Conservation (phyloP, 2,888 invertebrate species). For the Melieria crassipennis region DNA sequence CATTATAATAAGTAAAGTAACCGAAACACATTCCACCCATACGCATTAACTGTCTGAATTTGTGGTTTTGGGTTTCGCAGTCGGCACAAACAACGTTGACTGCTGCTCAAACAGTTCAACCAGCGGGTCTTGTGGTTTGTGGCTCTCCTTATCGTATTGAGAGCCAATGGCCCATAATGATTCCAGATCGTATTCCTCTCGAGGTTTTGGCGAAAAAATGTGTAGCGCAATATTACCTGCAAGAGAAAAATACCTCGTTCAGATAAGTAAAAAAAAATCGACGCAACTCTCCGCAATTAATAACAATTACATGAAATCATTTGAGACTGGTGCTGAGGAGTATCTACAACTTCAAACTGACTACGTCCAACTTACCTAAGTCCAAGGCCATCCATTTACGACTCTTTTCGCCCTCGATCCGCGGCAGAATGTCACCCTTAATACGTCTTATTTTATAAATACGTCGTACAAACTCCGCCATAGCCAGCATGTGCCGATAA, state of each 20-base stretch:
- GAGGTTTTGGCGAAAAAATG: constrained; percentile 77
- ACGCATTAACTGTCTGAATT: no score
- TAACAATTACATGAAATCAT: neutral
- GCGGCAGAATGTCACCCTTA: constrained; percentile 74
- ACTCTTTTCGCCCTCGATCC: constrained; percentile 79
- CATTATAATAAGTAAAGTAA: neutral
- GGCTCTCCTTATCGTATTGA: constrained; percentile 78
- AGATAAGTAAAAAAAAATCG: neutral
- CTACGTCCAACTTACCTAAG: constrained; percentile 71
- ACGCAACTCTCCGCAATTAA: no score
- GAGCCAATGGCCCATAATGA: constrained; percentile 89
- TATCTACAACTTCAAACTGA: neutral
- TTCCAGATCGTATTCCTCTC: constrained; percentile 86
- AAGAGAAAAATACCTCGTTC: no score
- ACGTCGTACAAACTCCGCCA: constrained; percentile 79
- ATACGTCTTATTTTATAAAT: constrained; percentile 78
- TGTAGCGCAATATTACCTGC: constrained; percentile 92
- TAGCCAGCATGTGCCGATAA: constrained; percentile 76
- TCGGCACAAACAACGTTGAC: constrained; percentile 67
- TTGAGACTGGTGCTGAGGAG: neutral
- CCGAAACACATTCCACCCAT: neutral
- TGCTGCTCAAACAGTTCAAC: constrained; percentile 75
- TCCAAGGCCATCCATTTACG: constrained; percentile 91
- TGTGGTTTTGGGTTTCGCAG: no score
- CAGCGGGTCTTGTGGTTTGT: constrained; percentile 71